Evolutionary conservation across 2,113 vertebrate species (phyloP), one percentile per base, ranked within the genome.

Genomic region (Tetraodon nigroviridis): DNA sequence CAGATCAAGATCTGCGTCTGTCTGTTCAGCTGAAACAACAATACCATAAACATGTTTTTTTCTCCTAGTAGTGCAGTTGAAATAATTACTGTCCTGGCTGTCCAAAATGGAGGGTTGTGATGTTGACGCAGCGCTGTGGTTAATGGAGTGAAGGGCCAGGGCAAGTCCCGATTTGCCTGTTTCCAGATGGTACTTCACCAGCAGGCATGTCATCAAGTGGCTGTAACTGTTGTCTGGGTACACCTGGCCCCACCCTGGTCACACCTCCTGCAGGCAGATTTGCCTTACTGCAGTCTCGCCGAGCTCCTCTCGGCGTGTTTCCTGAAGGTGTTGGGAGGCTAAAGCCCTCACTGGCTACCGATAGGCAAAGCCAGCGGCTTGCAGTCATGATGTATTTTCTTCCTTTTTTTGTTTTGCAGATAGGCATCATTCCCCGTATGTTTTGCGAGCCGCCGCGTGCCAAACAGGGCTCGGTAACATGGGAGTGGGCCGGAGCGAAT

Each of bases 291-390:
- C 86, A 86, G 70, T 76, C 77, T 81, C 76, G 67, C 63, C 75
- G 76, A 67, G 71, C 78, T 78, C 72, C 82, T 73, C 74, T 73
- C 75, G 76, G 84, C 81, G 70, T 80, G 74, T 86, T 89, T 89
- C 85, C 89, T 89, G 88, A 90, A 90, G 87, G 72, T 88, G 86
- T 86, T 84, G 75, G 84, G 89, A 90, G 89, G 86, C 88, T 90
- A 90, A 32, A 92, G 87, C 85, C 86, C 86, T 90, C 91, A 91
- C 90, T 89, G 89, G 88, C 83, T 78, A 76, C 83, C 85, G 81
- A 78, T 81, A 87, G 84, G 84, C 76, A 76, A 88, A 81, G 83
- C 79, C 83, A 73, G 87, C 72, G 83, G 84, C 84, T 89, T 78
- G 74, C 82, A 81, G 85, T 86, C 89, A 80, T 84, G 89, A 83